Evolutionary conservation across 1,140 invertebrate species (phyloP).

Genomic region (Drosophila asahinai): DNA sequence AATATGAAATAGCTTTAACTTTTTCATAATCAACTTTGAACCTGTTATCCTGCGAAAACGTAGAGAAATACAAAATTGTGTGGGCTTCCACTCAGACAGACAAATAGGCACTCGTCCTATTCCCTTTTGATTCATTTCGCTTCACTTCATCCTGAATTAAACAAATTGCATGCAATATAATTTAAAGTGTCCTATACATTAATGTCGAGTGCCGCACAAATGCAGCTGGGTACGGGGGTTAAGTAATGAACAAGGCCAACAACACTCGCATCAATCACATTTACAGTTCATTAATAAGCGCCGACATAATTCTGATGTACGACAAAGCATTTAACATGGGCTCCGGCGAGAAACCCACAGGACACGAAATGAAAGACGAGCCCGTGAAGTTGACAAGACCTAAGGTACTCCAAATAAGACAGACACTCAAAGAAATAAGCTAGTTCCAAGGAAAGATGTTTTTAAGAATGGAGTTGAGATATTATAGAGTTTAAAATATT

Average conservation of each 20-base stretch:
- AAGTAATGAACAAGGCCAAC: constrained; percentile 26
- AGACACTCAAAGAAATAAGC: not conserved
- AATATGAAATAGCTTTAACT: not conserved
- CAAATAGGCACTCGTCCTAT: constrained; percentile 25
- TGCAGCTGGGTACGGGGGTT: constrained; percentile 23
- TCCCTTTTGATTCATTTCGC: constrained; percentile 27
- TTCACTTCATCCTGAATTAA: constrained; percentile 45
- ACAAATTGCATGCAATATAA: constrained; percentile 68
- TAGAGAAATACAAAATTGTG: constrained; percentile 18
- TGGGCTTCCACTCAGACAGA: constrained; percentile 24
- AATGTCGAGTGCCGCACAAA: constrained; percentile 49
- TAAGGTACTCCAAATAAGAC: not conserved
- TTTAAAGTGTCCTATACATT: constrained; percentile 63
- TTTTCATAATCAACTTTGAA: not conserved
- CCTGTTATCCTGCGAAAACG: not conserved
- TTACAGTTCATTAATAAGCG: constrained; percentile 80
- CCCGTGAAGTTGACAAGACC: constrained; percentile 2
- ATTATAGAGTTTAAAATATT: too few relatives aligned
- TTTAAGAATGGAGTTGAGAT: not conserved
- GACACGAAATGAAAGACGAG: not conserved
- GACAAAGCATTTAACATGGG: constrained; percentile 74
- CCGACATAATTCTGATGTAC: constrained; percentile 75
- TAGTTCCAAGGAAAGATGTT: too few relatives aligned
- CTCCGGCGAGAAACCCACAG: not conserved
- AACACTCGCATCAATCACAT: constrained; percentile 70